Evolutionary conservation across 35 echinoderm and acorn worm species (phyloP), one percentile per base, ranked within the genome.

Genomic region (Ophioderma brevispina): DNA sequence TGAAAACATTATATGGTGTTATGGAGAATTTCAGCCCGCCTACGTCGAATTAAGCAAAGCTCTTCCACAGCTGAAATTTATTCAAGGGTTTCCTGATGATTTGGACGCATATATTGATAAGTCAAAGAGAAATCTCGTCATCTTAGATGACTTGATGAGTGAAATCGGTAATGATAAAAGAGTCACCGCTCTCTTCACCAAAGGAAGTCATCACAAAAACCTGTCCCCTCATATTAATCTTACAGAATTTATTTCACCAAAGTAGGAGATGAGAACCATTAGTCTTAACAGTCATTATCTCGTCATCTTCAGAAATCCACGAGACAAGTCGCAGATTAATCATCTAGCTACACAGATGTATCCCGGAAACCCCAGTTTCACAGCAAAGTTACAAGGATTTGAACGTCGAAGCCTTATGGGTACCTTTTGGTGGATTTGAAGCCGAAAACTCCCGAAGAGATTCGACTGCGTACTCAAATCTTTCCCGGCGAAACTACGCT

Each of bases 171-270:
- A 84, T 21, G 82, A 85, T 85, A 36, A 78, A 33, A 56, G 89
- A 13, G 80, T 79, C 15, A 80, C 75, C 23, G 75, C 55, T 36
- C 59, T 94, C 36, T 85, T 89, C 81, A 91, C 89, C 33, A 95
- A 92, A 79, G 94, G 94, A 25, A 78, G 81, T 56, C 89, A 91
- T 83, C 88, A 91, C 40, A 76, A 84, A 70, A 92, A 92, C 41
- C 10, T 87, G 19, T 63, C 81, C n/a, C 11, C 89, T 95, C 13
- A 85, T 95, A 11, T 89, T 81, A 32, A 94, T 94, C 33, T 76
- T 85, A 70, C 93, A 94, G 82, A 94, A 94, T 87, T 77, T 94
- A 36, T 94, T 95, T 88, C 85, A 95, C 30, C 36, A 64, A 17
- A 84, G 90, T 37, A 92, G 33, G 90, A 95, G 63, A 81, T 81